Percentiles rank a stretch among this genome's conserved stretches.
Conservation (phyloP, 2,797 vertebrate species). For the Lutjanus campechanus region DNA sequence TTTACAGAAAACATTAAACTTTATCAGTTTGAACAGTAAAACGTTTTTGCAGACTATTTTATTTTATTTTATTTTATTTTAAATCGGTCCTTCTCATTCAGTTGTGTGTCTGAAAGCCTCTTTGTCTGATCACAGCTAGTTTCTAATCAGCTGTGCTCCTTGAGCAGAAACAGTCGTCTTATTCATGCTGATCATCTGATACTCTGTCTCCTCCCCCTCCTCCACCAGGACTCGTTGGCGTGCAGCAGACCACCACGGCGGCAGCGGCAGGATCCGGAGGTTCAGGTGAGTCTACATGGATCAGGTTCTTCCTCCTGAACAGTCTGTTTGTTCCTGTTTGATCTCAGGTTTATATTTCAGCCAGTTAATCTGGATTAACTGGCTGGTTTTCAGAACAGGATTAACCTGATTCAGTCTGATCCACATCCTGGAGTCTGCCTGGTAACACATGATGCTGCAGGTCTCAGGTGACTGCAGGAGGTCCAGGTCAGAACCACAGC, state of each 20-base stretch:
- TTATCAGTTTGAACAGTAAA: too few relatives aligned
- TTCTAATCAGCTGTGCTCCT: conserved; percentile 37
- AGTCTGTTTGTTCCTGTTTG: conserved; percentile 47
- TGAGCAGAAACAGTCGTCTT: conserved; percentile 43
- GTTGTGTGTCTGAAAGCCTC: too few relatives aligned
- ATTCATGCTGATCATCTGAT: conserved; percentile 63
- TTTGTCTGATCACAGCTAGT: not conserved
- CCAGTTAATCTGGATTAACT: conserved; percentile 31
- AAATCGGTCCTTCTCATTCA: too few relatives aligned
- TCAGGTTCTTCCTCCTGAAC: conserved; percentile 65
- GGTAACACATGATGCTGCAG: not conserved
- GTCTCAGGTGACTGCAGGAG: conserved; percentile 6
- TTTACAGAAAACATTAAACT: too few relatives aligned
- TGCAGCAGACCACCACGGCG: conserved; percentile 64
- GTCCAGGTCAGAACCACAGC: not conserved
- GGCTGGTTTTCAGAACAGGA: conserved; percentile 26
- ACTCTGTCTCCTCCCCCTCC: conserved; percentile 5
- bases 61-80: too few relatives aligned
- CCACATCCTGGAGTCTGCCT: conserved; percentile 16
- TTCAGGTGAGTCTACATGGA: conserved; percentile 82
- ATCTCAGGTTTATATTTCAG: conserved; percentile 41
- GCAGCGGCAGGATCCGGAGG: conserved; percentile 59
- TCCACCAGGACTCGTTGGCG: conserved; percentile 47
- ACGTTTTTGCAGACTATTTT: too few relatives aligned
- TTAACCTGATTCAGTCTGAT: conserved; percentile 21